These are phyloP conservation scores for Ariopsis seemanni DNA, from an alignment of 2,113 vertebrate species.

Conservation along the genomic window DNA sequence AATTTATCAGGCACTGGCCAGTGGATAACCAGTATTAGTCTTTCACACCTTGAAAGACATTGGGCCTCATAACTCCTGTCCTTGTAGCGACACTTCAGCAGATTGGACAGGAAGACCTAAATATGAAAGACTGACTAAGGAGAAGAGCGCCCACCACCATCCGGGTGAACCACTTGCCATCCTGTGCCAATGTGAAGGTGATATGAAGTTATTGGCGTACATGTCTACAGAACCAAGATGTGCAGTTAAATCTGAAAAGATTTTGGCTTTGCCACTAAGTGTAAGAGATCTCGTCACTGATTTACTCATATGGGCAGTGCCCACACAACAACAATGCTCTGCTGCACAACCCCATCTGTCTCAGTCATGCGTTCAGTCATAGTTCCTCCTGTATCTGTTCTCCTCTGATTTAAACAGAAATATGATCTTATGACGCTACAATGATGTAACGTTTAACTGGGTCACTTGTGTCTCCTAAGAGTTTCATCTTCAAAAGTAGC, in stretches of 20 bases:
- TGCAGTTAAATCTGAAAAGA: not conserved
- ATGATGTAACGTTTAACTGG: not conserved
- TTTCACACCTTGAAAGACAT: not conserved
- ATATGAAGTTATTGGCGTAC: not conserved
- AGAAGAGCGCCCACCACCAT: not conserved
- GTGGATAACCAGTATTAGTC: not conserved
- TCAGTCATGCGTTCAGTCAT: not conserved
- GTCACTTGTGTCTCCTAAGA: not conserved
- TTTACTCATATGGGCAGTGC: conserved; percentile 1
- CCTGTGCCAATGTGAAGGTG: not conserved
- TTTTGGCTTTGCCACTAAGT: not conserved
- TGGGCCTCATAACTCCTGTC: not conserved
- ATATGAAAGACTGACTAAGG: not conserved
- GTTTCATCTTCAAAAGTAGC: not conserved
- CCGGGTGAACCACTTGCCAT: not conserved
- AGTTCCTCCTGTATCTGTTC: not conserved
- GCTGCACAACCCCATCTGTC: not conserved
- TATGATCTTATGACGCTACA: not conserved
- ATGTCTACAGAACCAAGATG: not conserved
- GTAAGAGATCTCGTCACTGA: not conserved
- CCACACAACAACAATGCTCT: not conserved
- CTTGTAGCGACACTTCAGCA: not conserved
- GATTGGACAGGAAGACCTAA: not conserved
- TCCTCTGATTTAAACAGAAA: conserved; percentile 7
- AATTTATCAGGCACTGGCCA: not conserved